Evolutionary conservation across 2,113 vertebrate species (phyloP).

Genomic region (Macrotis lagotis): DNA sequence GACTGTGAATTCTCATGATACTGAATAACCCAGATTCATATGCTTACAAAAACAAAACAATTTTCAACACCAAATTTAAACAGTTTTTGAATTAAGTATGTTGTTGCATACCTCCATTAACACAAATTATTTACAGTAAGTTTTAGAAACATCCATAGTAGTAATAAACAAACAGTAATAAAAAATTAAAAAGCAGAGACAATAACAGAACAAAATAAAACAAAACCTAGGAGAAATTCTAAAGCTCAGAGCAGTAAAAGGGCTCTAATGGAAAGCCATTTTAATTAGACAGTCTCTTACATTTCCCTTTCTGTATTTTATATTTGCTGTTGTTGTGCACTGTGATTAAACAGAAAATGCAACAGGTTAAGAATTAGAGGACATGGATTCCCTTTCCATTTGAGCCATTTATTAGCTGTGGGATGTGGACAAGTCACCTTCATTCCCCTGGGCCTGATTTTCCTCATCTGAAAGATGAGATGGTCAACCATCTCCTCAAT

Average conservation of each 20-base stretch:
- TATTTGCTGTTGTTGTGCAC: not conserved
- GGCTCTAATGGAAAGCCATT: not conserved
- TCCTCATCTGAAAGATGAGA: not conserved
- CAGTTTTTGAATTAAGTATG: not conserved
- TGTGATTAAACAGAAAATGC: not conserved
- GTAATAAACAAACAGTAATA: not conserved
- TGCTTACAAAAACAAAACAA: not conserved
- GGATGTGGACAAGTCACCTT: not conserved
- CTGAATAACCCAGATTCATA: not conserved
- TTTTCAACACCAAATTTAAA: conserved; percentile 3
- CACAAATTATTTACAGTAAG: not conserved
- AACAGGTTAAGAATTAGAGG: not conserved
- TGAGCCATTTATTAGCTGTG: not conserved
- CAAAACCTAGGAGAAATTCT: not conserved
- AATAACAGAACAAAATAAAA: not conserved
- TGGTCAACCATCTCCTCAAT: not conserved
- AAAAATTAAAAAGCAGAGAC: not conserved
- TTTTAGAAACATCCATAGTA: not conserved
- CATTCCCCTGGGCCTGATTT: not conserved
- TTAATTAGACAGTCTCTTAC: not conserved
- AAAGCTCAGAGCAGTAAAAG: not conserved
- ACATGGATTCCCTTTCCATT: not conserved
- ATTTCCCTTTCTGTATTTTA: not conserved
- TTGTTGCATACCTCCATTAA: not conserved
- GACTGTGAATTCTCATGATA: not conserved